These are phyloP conservation scores for Megalopta genalis DNA, from an alignment of 1,140 invertebrate species.

Conservation along the genomic window DNA sequence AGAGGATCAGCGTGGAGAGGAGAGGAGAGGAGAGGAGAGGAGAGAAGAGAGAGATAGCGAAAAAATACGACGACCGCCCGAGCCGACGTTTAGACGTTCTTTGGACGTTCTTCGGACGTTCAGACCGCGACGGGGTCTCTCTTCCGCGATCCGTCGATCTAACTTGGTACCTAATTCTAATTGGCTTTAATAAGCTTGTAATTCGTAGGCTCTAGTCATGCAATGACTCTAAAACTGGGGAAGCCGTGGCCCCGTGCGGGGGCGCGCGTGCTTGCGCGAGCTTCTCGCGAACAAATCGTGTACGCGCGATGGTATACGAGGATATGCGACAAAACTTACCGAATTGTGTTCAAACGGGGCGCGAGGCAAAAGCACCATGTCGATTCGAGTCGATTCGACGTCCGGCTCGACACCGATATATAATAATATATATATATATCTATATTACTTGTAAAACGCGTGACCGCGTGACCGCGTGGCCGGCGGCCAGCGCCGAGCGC, in stretches of 20 bases:
- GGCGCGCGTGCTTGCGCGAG: conserved; percentile 18
- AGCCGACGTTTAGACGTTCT: too few relatives aligned
- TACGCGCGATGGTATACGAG: conserved; percentile 65
- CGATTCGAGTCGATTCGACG: conserved; percentile 49
- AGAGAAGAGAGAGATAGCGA: neutral
- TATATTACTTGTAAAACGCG: conserved; percentile 40
- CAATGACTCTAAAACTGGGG: conserved; percentile 70
- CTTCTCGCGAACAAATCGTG: conserved; percentile 5
- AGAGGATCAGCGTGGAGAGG: too few relatives aligned
- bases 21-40: too few relatives aligned
- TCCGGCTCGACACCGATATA: conserved; percentile 47
- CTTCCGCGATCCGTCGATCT: conserved; percentile 58
- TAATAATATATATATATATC: neutral
- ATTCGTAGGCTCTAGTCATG: conserved; percentile 71
- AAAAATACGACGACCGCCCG: neutral
- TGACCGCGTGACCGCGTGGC: neutral
- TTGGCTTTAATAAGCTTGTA: conserved; percentile 74
- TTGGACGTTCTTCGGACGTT: conserved; percentile 1
- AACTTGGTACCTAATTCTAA: conserved; percentile 72
- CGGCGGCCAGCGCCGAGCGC: neutral
- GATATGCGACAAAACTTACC: conserved; percentile 43
- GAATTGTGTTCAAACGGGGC: conserved; percentile 59
- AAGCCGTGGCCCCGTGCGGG: neutral
- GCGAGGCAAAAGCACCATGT: conserved; percentile 21
- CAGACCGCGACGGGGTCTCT: conserved; percentile 29